Evolutionary conservation across 2,888 invertebrate species (phyloP).

Genomic region (Argyresthia albistria): DNA sequence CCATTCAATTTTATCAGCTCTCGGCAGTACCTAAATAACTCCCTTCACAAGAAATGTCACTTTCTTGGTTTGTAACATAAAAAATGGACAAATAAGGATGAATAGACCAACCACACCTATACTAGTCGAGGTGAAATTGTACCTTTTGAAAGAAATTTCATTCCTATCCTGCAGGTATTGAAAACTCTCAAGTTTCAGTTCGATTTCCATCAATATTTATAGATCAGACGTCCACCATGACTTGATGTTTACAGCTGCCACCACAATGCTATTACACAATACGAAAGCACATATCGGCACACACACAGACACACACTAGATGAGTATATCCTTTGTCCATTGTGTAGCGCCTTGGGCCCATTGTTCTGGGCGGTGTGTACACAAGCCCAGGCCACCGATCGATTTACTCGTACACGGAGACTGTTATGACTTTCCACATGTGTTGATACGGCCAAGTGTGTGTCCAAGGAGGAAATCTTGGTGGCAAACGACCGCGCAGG

Average conservation of each 20-base stretch:
- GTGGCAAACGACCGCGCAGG: constrained; percentile 1
- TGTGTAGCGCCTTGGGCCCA: constrained; percentile 57
- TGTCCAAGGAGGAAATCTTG: constrained; percentile 5
- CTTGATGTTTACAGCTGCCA: constrained; percentile 3
- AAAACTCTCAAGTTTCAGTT: neutral
- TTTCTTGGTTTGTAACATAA: too few relatives aligned
- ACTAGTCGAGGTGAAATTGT: too few relatives aligned
- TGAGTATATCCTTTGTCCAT: constrained; percentile 66
- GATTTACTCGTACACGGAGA: constrained; percentile 7
- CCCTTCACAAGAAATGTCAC: too few relatives aligned
- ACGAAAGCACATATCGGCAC: constrained; percentile 27
- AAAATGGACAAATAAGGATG: too few relatives aligned
- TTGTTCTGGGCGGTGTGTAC: constrained; percentile 49
- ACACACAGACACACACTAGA: constrained; percentile 47
- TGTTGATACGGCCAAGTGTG: constrained; percentile 4
- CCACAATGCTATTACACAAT: constrained; percentile 35
- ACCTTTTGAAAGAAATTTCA: too few relatives aligned
- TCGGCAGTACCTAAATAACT: too few relatives aligned
- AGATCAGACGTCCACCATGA: constrained; percentile 10
- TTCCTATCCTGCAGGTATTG: too few relatives aligned
- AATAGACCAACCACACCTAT: too few relatives aligned
- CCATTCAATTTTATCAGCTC: too few relatives aligned
- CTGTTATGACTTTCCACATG: constrained; percentile 5
- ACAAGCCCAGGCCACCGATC: constrained; percentile 36
- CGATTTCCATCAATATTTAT: constrained; percentile 5